Conservation (phyloP, 2,888 invertebrate species). For the Melipona beecheii region DNA sequence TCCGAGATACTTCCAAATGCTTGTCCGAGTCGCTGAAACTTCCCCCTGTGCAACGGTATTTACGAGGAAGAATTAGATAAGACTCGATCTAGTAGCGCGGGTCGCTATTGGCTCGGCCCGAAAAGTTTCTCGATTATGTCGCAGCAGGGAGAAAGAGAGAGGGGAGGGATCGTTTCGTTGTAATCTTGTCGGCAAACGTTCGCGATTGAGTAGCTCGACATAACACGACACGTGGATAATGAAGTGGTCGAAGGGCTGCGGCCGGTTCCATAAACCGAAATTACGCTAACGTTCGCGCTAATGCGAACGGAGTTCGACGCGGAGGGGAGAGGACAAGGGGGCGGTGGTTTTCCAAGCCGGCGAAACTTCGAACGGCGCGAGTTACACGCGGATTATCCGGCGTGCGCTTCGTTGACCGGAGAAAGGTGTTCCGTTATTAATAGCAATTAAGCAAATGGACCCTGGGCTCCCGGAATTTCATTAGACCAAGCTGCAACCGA, state of each 20-base stretch:
- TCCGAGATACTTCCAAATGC: too few relatives aligned
- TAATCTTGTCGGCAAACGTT: slow-evolving; percentile 70
- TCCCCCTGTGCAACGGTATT: neutral
- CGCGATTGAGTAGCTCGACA: slow-evolving; percentile 66
- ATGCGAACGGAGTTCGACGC: slow-evolving; percentile 33
- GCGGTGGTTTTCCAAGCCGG: neutral
- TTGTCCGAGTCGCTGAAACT: too few relatives aligned
- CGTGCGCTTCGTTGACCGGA: slow-evolving; percentile 20
- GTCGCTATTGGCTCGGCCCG: neutral
- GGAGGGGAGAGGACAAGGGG: too few relatives aligned
- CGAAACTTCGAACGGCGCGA: slow-evolving; percentile 43
- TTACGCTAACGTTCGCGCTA: slow-evolving; percentile 57
- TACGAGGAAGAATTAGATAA: neutral
- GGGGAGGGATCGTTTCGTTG: slow-evolving; percentile 47
- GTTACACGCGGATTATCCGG: slow-evolving; percentile 42
- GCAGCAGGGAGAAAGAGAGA: neutral
- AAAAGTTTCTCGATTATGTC: slow-evolving; percentile 66
- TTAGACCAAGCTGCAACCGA: slow-evolving; percentile 28
- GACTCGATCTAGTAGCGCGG: neutral
- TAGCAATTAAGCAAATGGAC: slow-evolving; percentile 46
- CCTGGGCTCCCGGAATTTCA: slow-evolving; percentile 29
- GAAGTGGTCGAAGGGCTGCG: slow-evolving; percentile 64
- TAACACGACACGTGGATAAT: slow-evolving; percentile 61
- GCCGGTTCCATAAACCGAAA: slow-evolving; percentile 54
- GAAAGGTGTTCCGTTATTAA: slow-evolving; percentile 53